Conservation (phyloP, 2,888 invertebrate genomes). For the Agriotes lineatus region DNA sequence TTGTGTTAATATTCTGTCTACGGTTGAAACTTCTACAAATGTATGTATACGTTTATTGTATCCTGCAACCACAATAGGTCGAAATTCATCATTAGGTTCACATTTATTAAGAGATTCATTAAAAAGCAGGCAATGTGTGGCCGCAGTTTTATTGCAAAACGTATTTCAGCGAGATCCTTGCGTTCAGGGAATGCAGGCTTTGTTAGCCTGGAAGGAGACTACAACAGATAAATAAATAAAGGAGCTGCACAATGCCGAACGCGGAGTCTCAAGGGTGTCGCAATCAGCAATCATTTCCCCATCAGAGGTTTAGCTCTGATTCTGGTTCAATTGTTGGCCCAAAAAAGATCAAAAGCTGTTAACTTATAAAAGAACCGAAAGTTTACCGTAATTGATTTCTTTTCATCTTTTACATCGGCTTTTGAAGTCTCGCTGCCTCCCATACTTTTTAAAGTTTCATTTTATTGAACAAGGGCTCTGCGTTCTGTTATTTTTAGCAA, state of each 20-base stretch:
- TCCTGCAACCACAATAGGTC: no score
- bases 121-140: no score
- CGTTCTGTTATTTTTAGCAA: slow-evolving; percentile 11
- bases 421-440: slow-evolving; percentile 14
- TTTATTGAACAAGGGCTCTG: background rate
- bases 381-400: slow-evolving; percentile 43
- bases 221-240: slow-evolving; percentile 55
- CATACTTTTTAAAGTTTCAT: slow-evolving; percentile 12
- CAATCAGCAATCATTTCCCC: slow-evolving; percentile 60
- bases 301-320: slow-evolving; percentile 42
- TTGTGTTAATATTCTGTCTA: no score
- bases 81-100: no score
- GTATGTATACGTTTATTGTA: no score
- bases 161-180: slow-evolving; percentile 1
- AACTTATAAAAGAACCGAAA: slow-evolving; percentile 28
- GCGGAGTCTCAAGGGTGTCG: slow-evolving; percentile 58
- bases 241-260: slow-evolving; percentile 47
- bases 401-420: slow-evolving; percentile 27
- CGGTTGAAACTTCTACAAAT: no score
- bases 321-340: slow-evolving; percentile 37
- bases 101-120: no score
- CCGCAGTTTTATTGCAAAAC: background rate
- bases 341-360: slow-evolving; percentile 42
- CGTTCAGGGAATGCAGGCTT: slow-evolving; percentile 22
- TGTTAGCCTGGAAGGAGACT: slow-evolving; percentile 42